Conservation (phyloP, 1,140 invertebrate genomes). For the Lineus longissimus region DNA sequence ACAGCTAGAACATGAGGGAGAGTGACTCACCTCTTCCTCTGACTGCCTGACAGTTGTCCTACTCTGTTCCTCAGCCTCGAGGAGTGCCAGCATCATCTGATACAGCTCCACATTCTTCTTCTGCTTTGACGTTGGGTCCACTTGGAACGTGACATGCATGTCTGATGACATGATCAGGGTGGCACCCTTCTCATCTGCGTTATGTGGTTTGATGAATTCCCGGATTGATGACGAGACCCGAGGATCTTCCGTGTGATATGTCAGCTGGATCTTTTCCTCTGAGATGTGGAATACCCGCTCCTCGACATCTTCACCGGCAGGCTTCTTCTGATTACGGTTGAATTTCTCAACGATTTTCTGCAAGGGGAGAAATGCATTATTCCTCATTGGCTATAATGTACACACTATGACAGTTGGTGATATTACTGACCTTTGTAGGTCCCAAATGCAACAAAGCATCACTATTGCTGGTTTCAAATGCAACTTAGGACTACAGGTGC, state of each 20-base stretch:
- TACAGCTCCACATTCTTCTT: slow-evolving; percentile 52
- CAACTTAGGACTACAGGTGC: too few species aligned
- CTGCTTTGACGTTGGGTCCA: slow-evolving; percentile 32
- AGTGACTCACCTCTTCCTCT: slow-evolving; percentile 44
- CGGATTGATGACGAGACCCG: slow-evolving; percentile 49
- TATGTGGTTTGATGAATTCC: slow-evolving; percentile 52
- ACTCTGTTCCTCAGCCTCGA: slow-evolving; percentile 44
- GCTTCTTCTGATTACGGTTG: slow-evolving; percentile 37
- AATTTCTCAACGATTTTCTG: slow-evolving; percentile 54
- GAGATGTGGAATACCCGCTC: slow-evolving; percentile 48
- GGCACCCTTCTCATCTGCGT: slow-evolving; percentile 51
- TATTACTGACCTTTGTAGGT: too few species aligned
- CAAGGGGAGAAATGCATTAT: slow-evolving; percentile 13
- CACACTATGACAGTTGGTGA: too few species aligned
- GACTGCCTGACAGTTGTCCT: slow-evolving; percentile 42
- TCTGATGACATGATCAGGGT: slow-evolving; percentile 44
- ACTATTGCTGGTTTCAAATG: too few species aligned
- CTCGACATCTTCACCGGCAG: slow-evolving; percentile 47
- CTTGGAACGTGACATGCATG: slow-evolving; percentile 51
- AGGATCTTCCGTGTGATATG: slow-evolving; percentile 50
- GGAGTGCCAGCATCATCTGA: slow-evolving; percentile 40
- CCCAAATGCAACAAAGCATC: too few species aligned
- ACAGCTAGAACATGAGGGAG: too few species aligned
- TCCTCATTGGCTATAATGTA: background rate
- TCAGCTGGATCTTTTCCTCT: slow-evolving; percentile 50